phyloP scores from a whole-genome alignment of 2,888 invertebrate species.

The Chrysolina haemoptera region DNA sequence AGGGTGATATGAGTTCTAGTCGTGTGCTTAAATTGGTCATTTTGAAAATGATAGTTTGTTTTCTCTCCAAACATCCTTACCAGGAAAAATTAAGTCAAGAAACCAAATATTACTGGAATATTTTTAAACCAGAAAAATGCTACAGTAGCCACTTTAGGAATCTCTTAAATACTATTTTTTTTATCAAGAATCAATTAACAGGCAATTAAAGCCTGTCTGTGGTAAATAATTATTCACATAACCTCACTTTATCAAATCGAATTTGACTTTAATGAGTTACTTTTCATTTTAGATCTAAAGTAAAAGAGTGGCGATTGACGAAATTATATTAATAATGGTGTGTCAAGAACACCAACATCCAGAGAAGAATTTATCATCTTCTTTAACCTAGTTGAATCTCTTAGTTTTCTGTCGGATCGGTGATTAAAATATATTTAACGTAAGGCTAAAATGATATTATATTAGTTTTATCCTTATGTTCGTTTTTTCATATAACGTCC shows the following conservation, averaged over 20 bases:
- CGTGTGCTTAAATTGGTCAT: background rate
- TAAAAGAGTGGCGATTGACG: slow-evolving; percentile 37
- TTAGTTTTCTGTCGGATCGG: slow-evolving; percentile 41
- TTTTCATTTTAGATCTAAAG: slow-evolving; percentile 49
- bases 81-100: slow-evolving; percentile 8
- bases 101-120: background rate
- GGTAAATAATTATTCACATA: slow-evolving; percentile 19
- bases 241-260: slow-evolving; percentile 29
- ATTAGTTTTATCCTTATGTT: slow-evolving; percentile 28
- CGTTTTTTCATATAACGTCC: slow-evolving; percentile 11
- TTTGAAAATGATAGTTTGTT: background rate
- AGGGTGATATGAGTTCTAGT: slow-evolving; percentile 3
- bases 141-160: no score
- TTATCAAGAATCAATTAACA: no score
- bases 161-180: no score
- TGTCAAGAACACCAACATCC: slow-evolving; percentile 60
- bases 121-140: background rate
- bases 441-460: slow-evolving; percentile 47
- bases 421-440: slow-evolving; percentile 40
- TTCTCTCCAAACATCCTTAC: background rate
- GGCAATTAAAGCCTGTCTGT: no score
- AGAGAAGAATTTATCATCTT: slow-evolving; percentile 49
- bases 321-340: slow-evolving; percentile 52
- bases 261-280: background rate
- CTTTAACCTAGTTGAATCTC: slow-evolving; percentile 48